These are phyloP conservation scores for Stratiomys singularior DNA, from an alignment of 2,888 invertebrate species.

Conservation along the genomic window DNA sequence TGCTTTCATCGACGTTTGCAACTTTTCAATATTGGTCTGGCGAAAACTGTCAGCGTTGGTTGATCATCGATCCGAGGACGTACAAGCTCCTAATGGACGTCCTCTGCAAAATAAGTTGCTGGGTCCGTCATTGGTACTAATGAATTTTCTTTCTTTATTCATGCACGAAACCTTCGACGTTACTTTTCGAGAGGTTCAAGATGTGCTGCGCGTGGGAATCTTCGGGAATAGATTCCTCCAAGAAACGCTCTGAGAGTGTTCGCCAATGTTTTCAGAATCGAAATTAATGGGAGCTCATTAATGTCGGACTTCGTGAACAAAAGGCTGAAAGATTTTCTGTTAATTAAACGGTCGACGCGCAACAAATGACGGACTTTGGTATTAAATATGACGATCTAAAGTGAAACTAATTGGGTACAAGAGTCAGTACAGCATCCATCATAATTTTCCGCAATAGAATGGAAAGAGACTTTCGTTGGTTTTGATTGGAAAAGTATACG, in stretches of 20 bases:
- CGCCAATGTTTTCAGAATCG: constrained; percentile 27
- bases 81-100: not conserved
- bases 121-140: constrained; percentile 9
- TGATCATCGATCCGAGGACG: not conserved
- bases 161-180: not conserved
- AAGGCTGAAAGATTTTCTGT: constrained; percentile 42
- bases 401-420: constrained; percentile 44
- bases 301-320: constrained; percentile 31
- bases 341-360: constrained; percentile 45
- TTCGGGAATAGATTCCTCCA: constrained; percentile 18
- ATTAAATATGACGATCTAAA: constrained; percentile 36
- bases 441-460: constrained; percentile 46
- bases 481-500: constrained; percentile 20
- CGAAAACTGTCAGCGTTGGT: constrained; percentile 45
- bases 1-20: constrained; percentile 11
- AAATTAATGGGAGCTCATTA: constrained; percentile 47
- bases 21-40: constrained; percentile 31
- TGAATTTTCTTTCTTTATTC: constrained; percentile 31
- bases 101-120: not conserved
- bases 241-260: not conserved
- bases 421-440: constrained; percentile 37
- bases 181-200: not conserved
- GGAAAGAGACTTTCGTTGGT: not conserved
- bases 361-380: constrained; percentile 34
- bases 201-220: constrained; percentile 42